Base-by-base conservation (phyloP, 1,140 invertebrate genomes). In the Gyrodactylus salaris region DNA sequence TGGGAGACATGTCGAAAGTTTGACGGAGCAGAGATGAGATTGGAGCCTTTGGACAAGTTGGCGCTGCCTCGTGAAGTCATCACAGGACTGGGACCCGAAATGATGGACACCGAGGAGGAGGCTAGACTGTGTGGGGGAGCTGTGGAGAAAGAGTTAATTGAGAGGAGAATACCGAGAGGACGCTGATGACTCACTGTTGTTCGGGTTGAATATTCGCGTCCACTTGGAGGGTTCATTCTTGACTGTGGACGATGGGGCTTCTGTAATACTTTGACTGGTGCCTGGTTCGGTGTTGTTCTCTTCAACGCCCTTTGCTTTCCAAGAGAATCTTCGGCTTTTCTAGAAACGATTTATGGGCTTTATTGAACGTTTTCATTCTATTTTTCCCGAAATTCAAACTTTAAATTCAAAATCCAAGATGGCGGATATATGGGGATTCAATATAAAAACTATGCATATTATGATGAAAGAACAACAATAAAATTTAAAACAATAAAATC, bases 1-100 rank as follows among this genome's bases (percentile, higher is more conserved):
- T 98, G 94, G 77, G 88, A 90, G 75, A 98, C 88, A 82, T 98
- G 94, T 78, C 92, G 91, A 81, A 98, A 98, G 83, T 98, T 95
- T 20, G 89, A 92, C 20, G 94, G 94, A 20, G 88, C 90, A 22
- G 91, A 96, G 78, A 98, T 98, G 80, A 97, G 84, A 79, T 89
- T 88, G 7, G 90, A 92, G 34, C 7, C n/a, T 54, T 54, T 54
- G 7, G 34, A 54, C 7, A 7, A 7, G 34, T 7, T 16, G n/a
- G 7, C n/a, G 7, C 7, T 16, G 34, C 34, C 7, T n/a, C 34
- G 34, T 16, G 7, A n/a, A 54, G 7, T 54, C 34, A 54, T 16
- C n/a, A n/a, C n/a, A 7, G 34, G 34, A 54, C 34, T 54, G 7
- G 34, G 34, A 54, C 34, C 34, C 7, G 34, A 54, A 16, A 54